Percentiles rank a stretch among this genome's conserved stretches.
Evolutionary conservation across 2,888 invertebrate genomes (phyloP).

Genomic region (Formica aserva): DNA sequence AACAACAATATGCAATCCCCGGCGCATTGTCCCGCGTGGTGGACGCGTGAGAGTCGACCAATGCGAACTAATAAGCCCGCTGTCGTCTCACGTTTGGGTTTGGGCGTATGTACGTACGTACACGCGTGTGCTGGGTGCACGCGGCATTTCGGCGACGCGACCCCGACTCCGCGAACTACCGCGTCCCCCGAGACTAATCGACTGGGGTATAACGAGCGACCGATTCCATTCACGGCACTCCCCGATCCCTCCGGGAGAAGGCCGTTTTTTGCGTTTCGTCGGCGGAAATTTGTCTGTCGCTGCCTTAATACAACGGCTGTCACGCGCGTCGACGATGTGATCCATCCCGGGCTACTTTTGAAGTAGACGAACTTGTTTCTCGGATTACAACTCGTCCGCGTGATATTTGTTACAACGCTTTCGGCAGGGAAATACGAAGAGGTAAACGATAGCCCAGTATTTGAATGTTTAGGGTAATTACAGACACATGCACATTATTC

Average conservation of each 20-base stretch:
- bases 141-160: constrained; percentile 15
- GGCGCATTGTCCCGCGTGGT: constrained; percentile 81
- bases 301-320: constrained; percentile 72
- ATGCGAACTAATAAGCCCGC: constrained; percentile 80
- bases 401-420: constrained; percentile 33
- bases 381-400: constrained; percentile 56
- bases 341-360: constrained; percentile 66
- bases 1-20: constrained; percentile 85
- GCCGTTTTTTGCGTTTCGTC: constrained; percentile 65
- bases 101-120: neutral
- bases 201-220: constrained; percentile 70
- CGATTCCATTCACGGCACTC: constrained; percentile 47
- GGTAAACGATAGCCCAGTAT: neutral
- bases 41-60: constrained; percentile 73
- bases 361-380: constrained; percentile 49
- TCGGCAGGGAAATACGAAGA: neutral
- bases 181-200: constrained; percentile 69
- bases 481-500: neutral
- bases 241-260: constrained; percentile 54
- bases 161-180: neutral
- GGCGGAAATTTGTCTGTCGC: constrained; percentile 75
- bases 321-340: constrained; percentile 67
- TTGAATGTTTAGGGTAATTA: neutral
- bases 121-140: neutral
- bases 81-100: constrained; percentile 36